Percentiles rank a stretch among this genome's conserved stretches.
Conservation (phyloP, 2,797 vertebrate species). For the Philypnodon macrostomus region DNA sequence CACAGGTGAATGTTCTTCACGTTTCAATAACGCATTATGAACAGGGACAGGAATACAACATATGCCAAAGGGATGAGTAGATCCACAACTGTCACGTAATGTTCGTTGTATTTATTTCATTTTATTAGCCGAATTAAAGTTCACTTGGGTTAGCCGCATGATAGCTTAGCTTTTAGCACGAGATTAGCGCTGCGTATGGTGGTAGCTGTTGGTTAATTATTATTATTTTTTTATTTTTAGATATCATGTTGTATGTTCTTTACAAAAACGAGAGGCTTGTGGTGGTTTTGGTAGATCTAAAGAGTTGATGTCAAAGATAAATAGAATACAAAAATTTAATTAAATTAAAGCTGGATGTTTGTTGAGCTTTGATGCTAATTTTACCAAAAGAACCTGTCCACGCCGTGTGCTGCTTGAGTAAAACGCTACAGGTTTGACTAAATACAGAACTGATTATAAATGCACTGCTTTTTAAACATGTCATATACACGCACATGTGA, state of each 20-base stretch:
- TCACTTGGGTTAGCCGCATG: constrained; percentile 34
- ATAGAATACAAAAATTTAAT: too few relatives aligned
- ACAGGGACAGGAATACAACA: neutral
- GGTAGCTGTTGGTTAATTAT: constrained; percentile 4
- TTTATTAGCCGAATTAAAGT: constrained; percentile 51
- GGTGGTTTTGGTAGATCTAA: too few relatives aligned
- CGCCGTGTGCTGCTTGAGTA: too few relatives aligned
- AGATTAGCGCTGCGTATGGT: constrained; percentile 38
- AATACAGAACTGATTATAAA: too few relatives aligned
- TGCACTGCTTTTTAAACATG: too few relatives aligned
- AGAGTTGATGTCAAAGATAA: too few relatives aligned
- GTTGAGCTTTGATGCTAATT: constrained; percentile 31
- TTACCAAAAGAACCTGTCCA: constrained; percentile 17
- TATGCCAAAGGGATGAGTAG: rapidly evolving
- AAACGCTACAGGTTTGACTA: too few relatives aligned
- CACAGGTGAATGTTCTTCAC: constrained; percentile 44
- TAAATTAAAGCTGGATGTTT: too few relatives aligned
- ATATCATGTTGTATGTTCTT: too few relatives aligned
- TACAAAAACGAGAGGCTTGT: rapidly evolving
- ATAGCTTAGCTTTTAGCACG: constrained; percentile 43
- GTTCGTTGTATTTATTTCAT: neutral
- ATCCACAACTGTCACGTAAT: neutral
- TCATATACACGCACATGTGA: too few relatives aligned
- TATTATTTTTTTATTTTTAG: neutral
- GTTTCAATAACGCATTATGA: neutral